A percentile compares a stretch with the other conserved stretches of the same genome.
phyloP scores from a whole-genome alignment of 2,113 vertebrate species.

The Lepus americanus region DNA sequence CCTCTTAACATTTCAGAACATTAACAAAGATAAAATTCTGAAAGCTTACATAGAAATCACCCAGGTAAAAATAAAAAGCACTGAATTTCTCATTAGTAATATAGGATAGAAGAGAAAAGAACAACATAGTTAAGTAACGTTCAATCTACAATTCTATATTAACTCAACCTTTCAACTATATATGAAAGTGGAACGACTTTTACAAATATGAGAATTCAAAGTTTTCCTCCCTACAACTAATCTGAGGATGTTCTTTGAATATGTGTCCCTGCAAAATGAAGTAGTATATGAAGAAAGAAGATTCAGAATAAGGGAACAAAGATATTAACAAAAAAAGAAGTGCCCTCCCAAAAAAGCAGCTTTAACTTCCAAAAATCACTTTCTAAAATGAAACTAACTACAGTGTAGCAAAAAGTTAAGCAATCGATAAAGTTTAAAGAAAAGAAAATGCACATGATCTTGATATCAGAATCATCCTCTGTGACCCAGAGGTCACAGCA shows the following conservation, averaged over 20 bases:
- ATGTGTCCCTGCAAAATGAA: neutral
- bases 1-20: conserved; percentile 25
- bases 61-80: neutral
- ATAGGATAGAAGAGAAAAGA: neutral
- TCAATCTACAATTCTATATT: neutral
- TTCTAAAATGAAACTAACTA: neutral
- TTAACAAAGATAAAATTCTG: neutral
- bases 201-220: conserved; percentile 2
- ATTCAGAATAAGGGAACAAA: neutral
- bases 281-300: neutral
- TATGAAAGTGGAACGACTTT: neutral
- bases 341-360: neutral
- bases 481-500: neutral
- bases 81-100: conserved; percentile 3
- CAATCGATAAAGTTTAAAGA: neutral
- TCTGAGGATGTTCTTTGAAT: neutral
- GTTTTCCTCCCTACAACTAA: neutral
- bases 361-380: neutral
- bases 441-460: neutral
- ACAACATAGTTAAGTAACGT: neutral
- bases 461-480: neutral
- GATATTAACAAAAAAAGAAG: neutral
- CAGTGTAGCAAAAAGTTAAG: neutral
- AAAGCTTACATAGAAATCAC: neutral
- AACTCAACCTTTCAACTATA: neutral